Evolutionary conservation across 1,140 invertebrate species (phyloP).

Genomic region (Camponotus pennsylvanicus): DNA sequence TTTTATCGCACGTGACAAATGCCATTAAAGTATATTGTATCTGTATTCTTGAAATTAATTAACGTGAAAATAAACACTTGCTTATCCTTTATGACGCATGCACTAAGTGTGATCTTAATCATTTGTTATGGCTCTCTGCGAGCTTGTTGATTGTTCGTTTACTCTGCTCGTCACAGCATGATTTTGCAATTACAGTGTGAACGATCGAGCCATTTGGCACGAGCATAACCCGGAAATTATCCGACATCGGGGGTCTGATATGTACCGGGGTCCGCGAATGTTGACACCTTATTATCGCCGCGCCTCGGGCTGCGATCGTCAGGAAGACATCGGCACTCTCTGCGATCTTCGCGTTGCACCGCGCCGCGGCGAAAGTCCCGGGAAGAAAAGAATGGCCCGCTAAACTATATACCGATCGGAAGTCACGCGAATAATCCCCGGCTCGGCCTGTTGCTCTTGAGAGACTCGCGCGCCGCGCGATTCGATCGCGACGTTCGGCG

Average conservation of each 20-base stretch:
- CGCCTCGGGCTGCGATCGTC: constrained; percentile 66
- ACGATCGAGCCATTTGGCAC: constrained; percentile 56
- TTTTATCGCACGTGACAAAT: no score
- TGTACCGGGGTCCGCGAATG: constrained; percentile 55
- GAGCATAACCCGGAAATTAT: constrained; percentile 76
- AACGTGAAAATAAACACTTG: no score
- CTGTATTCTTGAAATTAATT: no score
- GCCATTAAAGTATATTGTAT: no score
- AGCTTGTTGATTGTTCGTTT: constrained; percentile 3
- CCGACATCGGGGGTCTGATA: constrained; percentile 29
- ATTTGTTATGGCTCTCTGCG: neutral
- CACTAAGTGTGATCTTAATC: neutral
- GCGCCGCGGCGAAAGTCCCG: constrained; percentile 65
- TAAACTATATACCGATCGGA: constrained; percentile 76
- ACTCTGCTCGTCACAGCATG: constrained; percentile 20
- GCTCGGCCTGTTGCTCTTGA: constrained; percentile 46
- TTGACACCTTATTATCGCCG: constrained; percentile 78
- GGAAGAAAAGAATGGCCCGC: constrained; percentile 66
- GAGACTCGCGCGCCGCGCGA: constrained; percentile 47
- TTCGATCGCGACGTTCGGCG: constrained; percentile 56
- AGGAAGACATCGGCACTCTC: constrained; percentile 60
- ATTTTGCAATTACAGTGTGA: constrained; percentile 49
- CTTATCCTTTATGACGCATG: no score
- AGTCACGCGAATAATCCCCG: constrained; percentile 75
- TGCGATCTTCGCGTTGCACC: constrained; percentile 15